A percentile compares a stretch with the other conserved stretches of the same genome.
Conservation (phyloP, 1,140 invertebrate species). For the Lepidurus couesii region DNA sequence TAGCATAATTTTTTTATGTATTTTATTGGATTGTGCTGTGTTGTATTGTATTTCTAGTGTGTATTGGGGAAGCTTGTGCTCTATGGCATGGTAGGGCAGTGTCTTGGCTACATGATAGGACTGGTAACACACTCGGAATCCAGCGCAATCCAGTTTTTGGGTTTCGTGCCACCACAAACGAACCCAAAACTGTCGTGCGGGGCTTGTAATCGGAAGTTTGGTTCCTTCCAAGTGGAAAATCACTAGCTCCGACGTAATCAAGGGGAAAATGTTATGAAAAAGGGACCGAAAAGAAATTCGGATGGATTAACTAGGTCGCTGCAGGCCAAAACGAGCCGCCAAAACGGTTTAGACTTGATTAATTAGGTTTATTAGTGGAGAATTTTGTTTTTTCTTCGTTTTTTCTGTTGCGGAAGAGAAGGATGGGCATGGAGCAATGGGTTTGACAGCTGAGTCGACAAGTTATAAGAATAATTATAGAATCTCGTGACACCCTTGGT, state of each 20-base stretch:
- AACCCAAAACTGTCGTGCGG: neutral
- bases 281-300: too few relatives aligned
- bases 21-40: too few relatives aligned
- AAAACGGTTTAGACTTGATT: neutral
- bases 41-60: too few relatives aligned
- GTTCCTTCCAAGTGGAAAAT: too few relatives aligned
- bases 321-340: too few relatives aligned
- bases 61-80: too few relatives aligned
- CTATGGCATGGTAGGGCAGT: too few relatives aligned
- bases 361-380: neutral
- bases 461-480: neutral
- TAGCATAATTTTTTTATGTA: too few relatives aligned
- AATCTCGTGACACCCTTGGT: slow-evolving; percentile 4
- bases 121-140: neutral
- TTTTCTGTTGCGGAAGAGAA: neutral
- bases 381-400: neutral
- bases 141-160: slow-evolving; percentile 5
- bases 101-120: neutral
- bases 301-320: too few relatives aligned
- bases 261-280: too few relatives aligned
- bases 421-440: neutral
- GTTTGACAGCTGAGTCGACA: slow-evolving; percentile 1
- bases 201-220: neutral
- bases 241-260: too few relatives aligned
- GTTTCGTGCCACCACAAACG: neutral